phyloP scores from a whole-genome alignment of 2,888 invertebrate species.

The Octodonta nipae region DNA sequence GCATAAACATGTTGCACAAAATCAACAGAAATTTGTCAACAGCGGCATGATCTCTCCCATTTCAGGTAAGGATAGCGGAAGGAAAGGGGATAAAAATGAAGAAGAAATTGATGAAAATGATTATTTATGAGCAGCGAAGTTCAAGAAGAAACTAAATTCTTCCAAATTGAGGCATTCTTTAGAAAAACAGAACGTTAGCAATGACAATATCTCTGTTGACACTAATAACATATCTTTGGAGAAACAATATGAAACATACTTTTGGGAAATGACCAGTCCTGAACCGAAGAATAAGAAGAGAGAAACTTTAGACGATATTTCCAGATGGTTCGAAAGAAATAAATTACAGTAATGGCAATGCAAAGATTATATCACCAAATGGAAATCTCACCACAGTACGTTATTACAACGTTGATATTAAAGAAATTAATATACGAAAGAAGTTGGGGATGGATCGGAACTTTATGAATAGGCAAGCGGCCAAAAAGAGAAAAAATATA shows the following conservation, averaged over 20 bases:
- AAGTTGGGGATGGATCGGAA: constrained; percentile 77
- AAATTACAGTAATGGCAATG: constrained; percentile 24
- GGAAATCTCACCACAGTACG: constrained; percentile 58
- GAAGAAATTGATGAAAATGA: too few relatives aligned
- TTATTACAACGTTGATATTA: constrained; percentile 79
- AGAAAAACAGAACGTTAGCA: not conserved
- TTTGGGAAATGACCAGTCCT: constrained; percentile 17
- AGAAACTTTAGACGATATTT: constrained; percentile 46
- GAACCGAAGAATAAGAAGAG: constrained; percentile 15
- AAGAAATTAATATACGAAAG: constrained; percentile 63
- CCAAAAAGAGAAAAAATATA: constrained; percentile 68
- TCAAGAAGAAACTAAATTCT: too few relatives aligned
- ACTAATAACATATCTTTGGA: constrained; percentile 17
- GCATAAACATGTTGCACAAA: constrained; percentile 61
- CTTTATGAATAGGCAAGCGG: constrained; percentile 79
- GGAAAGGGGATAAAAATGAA: not conserved
- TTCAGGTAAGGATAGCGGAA: not conserved
- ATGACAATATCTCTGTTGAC: not conserved
- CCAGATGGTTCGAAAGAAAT: constrained; percentile 59
- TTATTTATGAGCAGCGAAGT: too few relatives aligned
- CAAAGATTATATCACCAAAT: constrained; percentile 66
- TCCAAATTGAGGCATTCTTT: too few relatives aligned
- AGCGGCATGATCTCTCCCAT: too few relatives aligned
- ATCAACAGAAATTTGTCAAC: constrained; percentile 53
- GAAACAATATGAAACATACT: constrained; percentile 22